Base-by-base conservation (phyloP, 53 echinoderm and acorn worm species). In the Crossaster papposus region DNA sequence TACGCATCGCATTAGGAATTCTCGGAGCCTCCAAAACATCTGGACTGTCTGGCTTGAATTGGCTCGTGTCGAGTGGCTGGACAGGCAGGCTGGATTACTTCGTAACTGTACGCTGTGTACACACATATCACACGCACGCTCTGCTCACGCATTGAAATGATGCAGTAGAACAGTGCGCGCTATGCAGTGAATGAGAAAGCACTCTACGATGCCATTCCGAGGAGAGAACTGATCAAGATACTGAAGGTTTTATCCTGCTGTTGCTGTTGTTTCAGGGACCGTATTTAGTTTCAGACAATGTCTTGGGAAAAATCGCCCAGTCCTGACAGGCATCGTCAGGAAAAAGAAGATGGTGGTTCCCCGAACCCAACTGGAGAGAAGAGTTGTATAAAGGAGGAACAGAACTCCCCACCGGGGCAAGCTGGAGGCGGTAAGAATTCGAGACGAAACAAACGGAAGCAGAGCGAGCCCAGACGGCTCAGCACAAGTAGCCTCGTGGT, bases 381-480 rank as follows among this genome's bases (percentile, higher is more conserved):
- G 15, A 58, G 58, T 58, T 58, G 58, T 20, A 58, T n/a, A n/a
- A n/a, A 58, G 58, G 58, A 58, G 58, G 58, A 58, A 44, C 31
- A 28, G 9, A 53, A 79, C 24, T 78, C 78, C 26, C 50, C 6
- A 58, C 12, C 78, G 20, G 51, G n/a, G 78, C 34, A 74, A 34
- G 35, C 6, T 68, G 68, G 68, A 68, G 26, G 68, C 68, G n/a
- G 28, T 10, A n/a, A 26, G 3, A 77, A 91, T 62, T 83, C 78
- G 7, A 81, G 95, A 63, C 92, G 92, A 54, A 95, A 93, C 72
- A 91, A 93, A 50, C 92, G 96, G 14, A 96, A 96, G 70, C 96
- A 96, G 90, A 93, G 96, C 76, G 96, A 96, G 36, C 96, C 96
- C 33, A 83, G 92, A 73, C 92, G 96, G 54, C 76, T 95, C 23